phyloP scores from a whole-genome alignment of 92 coral and sea anemone species.

The Ricordea florida region DNA sequence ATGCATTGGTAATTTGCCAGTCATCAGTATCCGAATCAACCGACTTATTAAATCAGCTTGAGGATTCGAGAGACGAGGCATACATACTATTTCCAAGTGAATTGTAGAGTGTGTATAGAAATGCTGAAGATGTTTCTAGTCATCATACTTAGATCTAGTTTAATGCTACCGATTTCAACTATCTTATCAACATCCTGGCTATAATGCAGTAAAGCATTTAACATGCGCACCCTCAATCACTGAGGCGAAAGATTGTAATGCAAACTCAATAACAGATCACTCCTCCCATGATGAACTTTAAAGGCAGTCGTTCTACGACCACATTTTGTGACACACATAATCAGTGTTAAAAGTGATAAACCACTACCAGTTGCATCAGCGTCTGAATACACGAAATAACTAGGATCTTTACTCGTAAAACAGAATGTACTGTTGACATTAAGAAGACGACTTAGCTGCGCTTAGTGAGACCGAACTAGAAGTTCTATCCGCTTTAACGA shows the following conservation, averaged over 20 bases:
- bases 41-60: conserved; percentile 31
- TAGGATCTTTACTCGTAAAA: background rate
- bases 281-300: conserved; percentile 46
- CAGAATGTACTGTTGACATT: background rate
- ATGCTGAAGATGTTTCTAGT: conserved; percentile 34
- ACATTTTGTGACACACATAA: conserved; percentile 33
- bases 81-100: conserved; percentile 22
- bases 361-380: conserved; percentile 46
- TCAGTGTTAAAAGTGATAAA: conserved; percentile 15
- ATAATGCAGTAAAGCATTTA: conserved; percentile 50
- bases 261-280: conserved; percentile 23
- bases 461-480: background rate
- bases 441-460: background rate
- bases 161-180: conserved; percentile 60
- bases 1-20: conserved; percentile 39
- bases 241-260: conserved; percentile 42
- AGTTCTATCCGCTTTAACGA: background rate
- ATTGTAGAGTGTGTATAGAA: conserved; percentile 8
- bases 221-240: conserved; percentile 30
- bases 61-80: conserved; percentile 26
- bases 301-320: conserved; percentile 24
- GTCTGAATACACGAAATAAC: conserved; percentile 42
- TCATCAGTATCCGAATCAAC: conserved; percentile 33
- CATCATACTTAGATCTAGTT: conserved; percentile 29
- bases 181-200: conserved; percentile 49